These are phyloP conservation scores for Engraulis encrasicolus DNA, from an alignment of 2,113 vertebrate species.

Conservation along the genomic window DNA sequence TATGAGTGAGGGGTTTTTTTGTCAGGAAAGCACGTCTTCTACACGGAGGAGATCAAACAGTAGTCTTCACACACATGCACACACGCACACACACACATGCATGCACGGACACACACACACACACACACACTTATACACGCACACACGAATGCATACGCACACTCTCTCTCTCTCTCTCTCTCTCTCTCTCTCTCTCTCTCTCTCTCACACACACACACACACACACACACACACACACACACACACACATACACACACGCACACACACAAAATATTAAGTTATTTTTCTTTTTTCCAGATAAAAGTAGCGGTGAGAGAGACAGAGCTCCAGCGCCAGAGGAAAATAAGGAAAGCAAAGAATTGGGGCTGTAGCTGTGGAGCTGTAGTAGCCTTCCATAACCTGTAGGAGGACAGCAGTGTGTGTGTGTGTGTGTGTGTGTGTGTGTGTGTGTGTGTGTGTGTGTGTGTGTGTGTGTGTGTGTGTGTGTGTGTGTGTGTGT, in stretches of 20 bases:
- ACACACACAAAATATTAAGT: too few species aligned
- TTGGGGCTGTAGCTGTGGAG: not conserved
- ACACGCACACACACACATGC: not conserved
- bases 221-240: not conserved
- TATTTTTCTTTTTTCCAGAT: too few species aligned
- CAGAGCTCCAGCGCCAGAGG: not conserved
- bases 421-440: not conserved
- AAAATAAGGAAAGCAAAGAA: not conserved
- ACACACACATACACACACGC: not conserved
- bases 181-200: too few species aligned
- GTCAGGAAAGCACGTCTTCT: not conserved
- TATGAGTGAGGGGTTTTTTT: not conserved
- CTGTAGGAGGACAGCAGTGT: not conserved
- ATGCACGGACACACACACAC: not conserved
- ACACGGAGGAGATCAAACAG: not conserved
- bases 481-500: too few species aligned
- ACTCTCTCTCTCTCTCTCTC: too few species aligned
- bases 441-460: too few species aligned
- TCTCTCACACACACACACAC: too few species aligned
- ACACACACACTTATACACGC: too few species aligned
- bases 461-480: too few species aligned
- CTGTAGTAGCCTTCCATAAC: not conserved
- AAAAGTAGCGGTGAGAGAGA: not conserved
- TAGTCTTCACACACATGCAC: too few species aligned
- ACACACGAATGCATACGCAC: not conserved